These are phyloP conservation scores for Cololabis saira DNA, from an alignment of 2,113 vertebrate genomes.

Conservation along the genomic window DNA sequence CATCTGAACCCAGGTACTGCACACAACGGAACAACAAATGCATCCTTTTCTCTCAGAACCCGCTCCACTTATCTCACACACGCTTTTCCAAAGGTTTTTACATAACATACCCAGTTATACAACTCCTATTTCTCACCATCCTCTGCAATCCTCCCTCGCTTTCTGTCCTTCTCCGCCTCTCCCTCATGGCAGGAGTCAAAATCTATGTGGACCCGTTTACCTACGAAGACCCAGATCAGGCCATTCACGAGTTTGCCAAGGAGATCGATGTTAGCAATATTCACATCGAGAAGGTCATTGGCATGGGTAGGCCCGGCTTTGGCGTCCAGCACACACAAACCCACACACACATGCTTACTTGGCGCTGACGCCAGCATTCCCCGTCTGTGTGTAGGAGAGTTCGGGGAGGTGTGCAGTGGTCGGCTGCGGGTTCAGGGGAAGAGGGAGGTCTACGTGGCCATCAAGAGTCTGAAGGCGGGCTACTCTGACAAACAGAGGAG, in stretches of 20 bases:
- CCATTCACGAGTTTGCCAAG: constrained; percentile 84
- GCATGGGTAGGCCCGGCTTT: constrained; percentile 88
- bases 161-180: constrained; percentile 70
- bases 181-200: constrained; percentile 87
- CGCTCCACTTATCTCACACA: constrained; percentile 34
- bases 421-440: constrained; percentile 80
- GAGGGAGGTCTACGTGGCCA: constrained; percentile 82
- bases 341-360: constrained; percentile 52
- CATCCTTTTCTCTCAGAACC: constrained; percentile 9
- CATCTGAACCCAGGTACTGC: constrained; percentile 96
- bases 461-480: constrained; percentile 82
- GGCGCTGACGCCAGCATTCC: constrained; percentile 46
- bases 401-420: constrained; percentile 82
- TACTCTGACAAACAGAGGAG: constrained; percentile 82
- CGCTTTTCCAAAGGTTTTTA: constrained; percentile 43
- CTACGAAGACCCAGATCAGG: constrained; percentile 83
- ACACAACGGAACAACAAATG: constrained; percentile 3
- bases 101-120: constrained; percentile 61
- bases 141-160: constrained; percentile 40
- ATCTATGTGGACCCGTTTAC: constrained; percentile 89
- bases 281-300: constrained; percentile 99
- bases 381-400: constrained; percentile 74
- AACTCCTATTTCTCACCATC: constrained; percentile 48
- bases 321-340: constrained; percentile 3
- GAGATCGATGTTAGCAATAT: constrained; percentile 95